Conservation (phyloP, 1,140 invertebrate genomes). For the Helicorthomorpha holstii region DNA sequence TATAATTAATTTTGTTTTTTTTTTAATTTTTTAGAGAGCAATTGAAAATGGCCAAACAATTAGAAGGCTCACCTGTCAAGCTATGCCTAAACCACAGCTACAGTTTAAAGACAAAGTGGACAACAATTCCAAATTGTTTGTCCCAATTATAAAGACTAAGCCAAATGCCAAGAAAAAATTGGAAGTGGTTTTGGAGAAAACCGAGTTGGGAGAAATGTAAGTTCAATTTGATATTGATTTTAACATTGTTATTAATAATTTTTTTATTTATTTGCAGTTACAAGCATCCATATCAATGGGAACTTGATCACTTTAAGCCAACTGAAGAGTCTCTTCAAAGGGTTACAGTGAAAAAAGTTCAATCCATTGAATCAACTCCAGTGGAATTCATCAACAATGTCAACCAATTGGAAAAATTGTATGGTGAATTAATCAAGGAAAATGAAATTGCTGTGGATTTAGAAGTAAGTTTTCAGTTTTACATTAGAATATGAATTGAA, state of each 20-base stretch:
- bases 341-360: neutral
- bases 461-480: conserved; percentile 31
- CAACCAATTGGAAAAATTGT: conserved; percentile 42
- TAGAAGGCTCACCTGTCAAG: too few species aligned
- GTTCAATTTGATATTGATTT: too few species aligned
- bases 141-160: too few species aligned
- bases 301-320: conserved; percentile 42
- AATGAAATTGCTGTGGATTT: conserved; percentile 74
- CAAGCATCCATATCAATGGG: conserved; percentile 77
- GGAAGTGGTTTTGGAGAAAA: too few species aligned
- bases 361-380: conserved; percentile 43
- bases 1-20: too few species aligned
- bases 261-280: conserved; percentile 29
- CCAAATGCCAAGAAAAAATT: too few species aligned
- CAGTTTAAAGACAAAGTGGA: too few species aligned
- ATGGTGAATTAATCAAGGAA: conserved; percentile 43
- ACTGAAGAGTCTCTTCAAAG: conserved; percentile 10
- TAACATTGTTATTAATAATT: neutral
- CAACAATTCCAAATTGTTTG: too few species aligned
- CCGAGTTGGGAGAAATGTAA: too few species aligned
- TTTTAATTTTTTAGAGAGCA: too few species aligned
- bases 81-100: too few species aligned
- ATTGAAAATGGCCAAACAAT: too few species aligned
- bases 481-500: neutral
- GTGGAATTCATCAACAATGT: conserved; percentile 48